A percentile compares a stretch with the other conserved stretches of the same genome.
Conservation (phyloP, 2,888 invertebrate species). For the Phengaris arion region DNA sequence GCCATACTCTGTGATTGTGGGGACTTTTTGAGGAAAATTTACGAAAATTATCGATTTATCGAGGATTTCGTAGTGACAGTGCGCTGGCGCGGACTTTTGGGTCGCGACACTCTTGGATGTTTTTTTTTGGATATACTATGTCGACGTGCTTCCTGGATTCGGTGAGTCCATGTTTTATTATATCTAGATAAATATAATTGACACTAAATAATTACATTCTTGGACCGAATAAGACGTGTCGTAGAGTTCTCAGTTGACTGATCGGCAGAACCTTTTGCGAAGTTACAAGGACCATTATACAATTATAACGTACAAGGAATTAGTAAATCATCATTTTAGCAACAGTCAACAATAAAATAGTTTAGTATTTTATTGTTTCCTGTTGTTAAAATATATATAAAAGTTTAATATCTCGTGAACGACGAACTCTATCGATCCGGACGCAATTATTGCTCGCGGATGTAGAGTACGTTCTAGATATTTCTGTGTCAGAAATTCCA, state of each 20-base stretch:
- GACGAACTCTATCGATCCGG: neutral
- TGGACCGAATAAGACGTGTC: neutral
- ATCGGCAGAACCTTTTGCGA: neutral
- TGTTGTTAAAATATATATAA: no score
- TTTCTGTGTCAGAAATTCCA: neutral
- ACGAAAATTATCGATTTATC: slow-evolving; percentile 33
- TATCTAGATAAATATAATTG: slow-evolving; percentile 34
- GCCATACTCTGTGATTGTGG: slow-evolving; percentile 48
- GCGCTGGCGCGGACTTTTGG: slow-evolving; percentile 31
- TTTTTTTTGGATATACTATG: slow-evolving; percentile 32
- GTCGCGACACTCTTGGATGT: slow-evolving; percentile 32
- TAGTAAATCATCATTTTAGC: neutral
- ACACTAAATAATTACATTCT: neutral
- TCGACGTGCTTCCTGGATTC: slow-evolving; percentile 34
- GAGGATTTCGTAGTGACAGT: slow-evolving; percentile 38
- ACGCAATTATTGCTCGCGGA: neutral
- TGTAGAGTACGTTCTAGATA: slow-evolving; percentile 1
- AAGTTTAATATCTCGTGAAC: neutral
- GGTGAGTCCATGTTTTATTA: slow-evolving; percentile 54
- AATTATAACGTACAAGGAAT: neutral
- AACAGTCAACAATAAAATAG: neutral
- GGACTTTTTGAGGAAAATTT: slow-evolving; percentile 46
- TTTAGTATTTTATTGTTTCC: neutral
- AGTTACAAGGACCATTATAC: neutral
- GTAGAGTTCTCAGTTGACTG: neutral